These are phyloP conservation scores for Diarsia dahlii DNA, from an alignment of 2,888 invertebrate genomes.

Conservation along the genomic window DNA sequence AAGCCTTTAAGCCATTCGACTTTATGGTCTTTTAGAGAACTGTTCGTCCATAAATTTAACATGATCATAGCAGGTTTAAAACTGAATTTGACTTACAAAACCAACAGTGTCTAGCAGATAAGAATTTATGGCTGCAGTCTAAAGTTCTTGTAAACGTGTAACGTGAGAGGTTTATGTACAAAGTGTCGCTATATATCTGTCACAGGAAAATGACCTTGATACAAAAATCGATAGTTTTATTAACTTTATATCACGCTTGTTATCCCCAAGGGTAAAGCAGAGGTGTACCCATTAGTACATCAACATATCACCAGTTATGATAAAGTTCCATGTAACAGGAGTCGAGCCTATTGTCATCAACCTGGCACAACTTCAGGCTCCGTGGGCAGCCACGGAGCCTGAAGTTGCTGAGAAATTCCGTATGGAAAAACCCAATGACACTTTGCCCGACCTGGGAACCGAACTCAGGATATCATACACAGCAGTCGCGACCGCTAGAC, in stretches of 20 bases:
- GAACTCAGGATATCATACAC: no score
- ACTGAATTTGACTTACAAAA: conserved; percentile 54
- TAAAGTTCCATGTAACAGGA: no score
- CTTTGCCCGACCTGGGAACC: no score
- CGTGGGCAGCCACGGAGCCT: no score
- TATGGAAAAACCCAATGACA: no score
- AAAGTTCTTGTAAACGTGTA: conserved; percentile 51
- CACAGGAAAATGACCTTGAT: conserved; percentile 43
- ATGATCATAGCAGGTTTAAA: conserved; percentile 30
- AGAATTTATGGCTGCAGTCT: conserved; percentile 44
- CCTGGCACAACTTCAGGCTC: no score
- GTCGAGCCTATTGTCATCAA: no score
- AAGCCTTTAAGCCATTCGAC: conserved; percentile 8
- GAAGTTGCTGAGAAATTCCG: no score
- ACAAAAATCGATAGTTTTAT: conserved; percentile 63
- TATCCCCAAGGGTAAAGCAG: no score
- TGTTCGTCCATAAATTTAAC: conserved; percentile 43
- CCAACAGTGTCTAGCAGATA: conserved; percentile 42
- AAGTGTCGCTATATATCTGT: conserved; percentile 51
- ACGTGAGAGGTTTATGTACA: conserved; percentile 60
- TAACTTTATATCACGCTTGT: conserved; percentile 28
- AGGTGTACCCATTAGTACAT: no score
- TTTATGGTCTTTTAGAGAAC: conserved; percentile 31
- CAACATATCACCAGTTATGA: no score
- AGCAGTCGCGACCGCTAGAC: no score